phyloP scores from a whole-genome alignment of 1,140 invertebrate genomes.

The Drosophila eugracilis region DNA sequence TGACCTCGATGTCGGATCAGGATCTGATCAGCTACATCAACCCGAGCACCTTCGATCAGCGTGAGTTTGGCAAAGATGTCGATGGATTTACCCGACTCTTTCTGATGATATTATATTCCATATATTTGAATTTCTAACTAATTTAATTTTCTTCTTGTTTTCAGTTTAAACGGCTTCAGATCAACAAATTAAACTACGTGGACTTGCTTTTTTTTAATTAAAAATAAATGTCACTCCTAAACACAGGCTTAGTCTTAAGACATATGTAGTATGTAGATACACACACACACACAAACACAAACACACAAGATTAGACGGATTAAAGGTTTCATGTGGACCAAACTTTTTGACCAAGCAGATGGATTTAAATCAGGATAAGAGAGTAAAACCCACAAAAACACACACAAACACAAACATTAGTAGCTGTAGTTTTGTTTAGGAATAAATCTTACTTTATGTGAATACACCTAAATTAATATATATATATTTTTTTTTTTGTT shows the following conservation, averaged over 20 bases:
- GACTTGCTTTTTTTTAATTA: slow-evolving; percentile 37
- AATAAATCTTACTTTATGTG: slow-evolving; percentile 11
- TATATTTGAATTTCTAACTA: not conserved
- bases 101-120: not conserved
- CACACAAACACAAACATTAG: slow-evolving; percentile 9
- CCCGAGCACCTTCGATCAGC: slow-evolving; percentile 93
- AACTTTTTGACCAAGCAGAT: slow-evolving; percentile 26
- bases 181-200: slow-evolving; percentile 63
- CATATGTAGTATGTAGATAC: slow-evolving; percentile 8
- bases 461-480: slow-evolving; percentile 2
- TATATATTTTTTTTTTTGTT: slow-evolving; percentile 33
- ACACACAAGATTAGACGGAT: slow-evolving; percentile 8
- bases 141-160: slow-evolving; percentile 15
- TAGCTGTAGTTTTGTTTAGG: slow-evolving; percentile 12
- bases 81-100: not conserved
- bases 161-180: slow-evolving; percentile 61
- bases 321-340: slow-evolving; percentile 42
- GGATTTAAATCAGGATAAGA: slow-evolving; percentile 2
- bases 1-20: slow-evolving; percentile 93
- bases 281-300: slow-evolving; percentile 6
- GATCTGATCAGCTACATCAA: slow-evolving; percentile 94
- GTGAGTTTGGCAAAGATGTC: slow-evolving; percentile 83
- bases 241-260: slow-evolving; percentile 53
- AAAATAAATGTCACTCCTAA: slow-evolving; percentile 54
- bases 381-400: slow-evolving; percentile 2